Evolutionary conservation across 2,113 vertebrate species (phyloP).

Genomic region (Cygnus atratus): DNA sequence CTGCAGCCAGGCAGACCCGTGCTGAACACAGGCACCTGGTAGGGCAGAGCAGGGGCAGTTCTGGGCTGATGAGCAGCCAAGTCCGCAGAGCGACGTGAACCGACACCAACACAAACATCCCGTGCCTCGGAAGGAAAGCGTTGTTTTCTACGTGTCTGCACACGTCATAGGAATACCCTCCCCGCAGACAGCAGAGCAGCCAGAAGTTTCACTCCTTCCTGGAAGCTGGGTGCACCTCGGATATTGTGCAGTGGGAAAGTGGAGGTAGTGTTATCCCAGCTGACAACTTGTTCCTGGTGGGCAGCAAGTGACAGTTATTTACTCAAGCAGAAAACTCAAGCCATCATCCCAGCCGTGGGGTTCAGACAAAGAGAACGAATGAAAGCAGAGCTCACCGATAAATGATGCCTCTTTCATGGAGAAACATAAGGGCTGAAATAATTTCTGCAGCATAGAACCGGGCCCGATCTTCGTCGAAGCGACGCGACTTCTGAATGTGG

Average conservation of each 20-base stretch:
- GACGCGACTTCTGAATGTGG: conserved; percentile 98
- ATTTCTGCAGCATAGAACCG: conserved; percentile 97
- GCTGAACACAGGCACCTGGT: background rate
- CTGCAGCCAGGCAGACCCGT: background rate
- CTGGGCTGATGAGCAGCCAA: background rate
- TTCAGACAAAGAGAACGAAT: background rate
- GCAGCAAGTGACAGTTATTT: background rate
- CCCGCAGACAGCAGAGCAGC: background rate
- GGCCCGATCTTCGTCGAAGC: conserved; percentile 92
- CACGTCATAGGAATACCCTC: background rate
- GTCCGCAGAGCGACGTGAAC: rapidly evolving
- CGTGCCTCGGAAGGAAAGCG: background rate
- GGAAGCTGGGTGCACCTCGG: background rate
- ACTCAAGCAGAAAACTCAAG: background rate
- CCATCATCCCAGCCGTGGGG: background rate
- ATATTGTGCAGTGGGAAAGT: background rate
- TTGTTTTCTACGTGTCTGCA: background rate
- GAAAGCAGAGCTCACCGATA: conserved; percentile 85
- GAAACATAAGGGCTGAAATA: conserved; percentile 95
- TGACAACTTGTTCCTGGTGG: background rate
- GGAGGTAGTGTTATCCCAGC: background rate
- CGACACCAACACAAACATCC: background rate
- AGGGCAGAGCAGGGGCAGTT: background rate
- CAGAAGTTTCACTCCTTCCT: background rate
- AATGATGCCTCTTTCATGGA: conserved; percentile 93